Evolutionary conservation across 2,113 vertebrate genomes (phyloP), one percentile per base, ranked within the genome.

Genomic region (Sardina pilchardus): DNA sequence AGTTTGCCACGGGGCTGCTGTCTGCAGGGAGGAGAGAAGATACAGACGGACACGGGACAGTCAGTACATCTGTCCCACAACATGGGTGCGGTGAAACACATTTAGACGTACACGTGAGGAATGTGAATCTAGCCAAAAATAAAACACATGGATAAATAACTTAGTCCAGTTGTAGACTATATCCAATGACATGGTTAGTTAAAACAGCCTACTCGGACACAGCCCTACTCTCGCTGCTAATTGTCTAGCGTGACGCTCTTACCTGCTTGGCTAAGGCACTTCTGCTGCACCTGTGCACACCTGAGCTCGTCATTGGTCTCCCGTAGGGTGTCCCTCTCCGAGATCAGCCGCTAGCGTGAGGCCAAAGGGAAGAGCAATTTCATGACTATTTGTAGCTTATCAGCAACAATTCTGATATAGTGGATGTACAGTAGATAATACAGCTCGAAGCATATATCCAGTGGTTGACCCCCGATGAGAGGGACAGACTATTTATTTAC

Each of bases 251-350:
- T 50, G 3, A 19, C 26, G 8, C 30, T 82, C 95, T 94, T 88
- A 97, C 97, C 97, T 53, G 96, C 88, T 90, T 94, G 95, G 75
- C 87, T 93, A 83, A 97, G 94, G 63, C 93, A 94, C 42, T 92
- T 93, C 50, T 97, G 96, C 83, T 98, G 96, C 81, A 97, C 93
- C 86, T 98, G 97, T 3, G 94, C 95, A 26, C 97, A 98, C 50
- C 96, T 90, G 45, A 98, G 94, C 59, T 98, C 97, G 2, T 97
- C 97, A 0, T 97, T 97, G 9, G 96, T 96, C 89, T 98, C 97
- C 45, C 97, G 91, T 0, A 98, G 93, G 0, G 96, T 94, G 89
- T 98, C 97, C 24, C 97, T 93, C 75, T 98, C 96, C 0, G 93
- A 91, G 85, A 97, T 93, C 84, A 98, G 93, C 78, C 96, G 93